Percentiles rank a stretch among this genome's conserved stretches.
These are phyloP conservation scores for Regulus satrapa DNA, from an alignment of 2,113 vertebrate genomes.

Conservation along the genomic window DNA sequence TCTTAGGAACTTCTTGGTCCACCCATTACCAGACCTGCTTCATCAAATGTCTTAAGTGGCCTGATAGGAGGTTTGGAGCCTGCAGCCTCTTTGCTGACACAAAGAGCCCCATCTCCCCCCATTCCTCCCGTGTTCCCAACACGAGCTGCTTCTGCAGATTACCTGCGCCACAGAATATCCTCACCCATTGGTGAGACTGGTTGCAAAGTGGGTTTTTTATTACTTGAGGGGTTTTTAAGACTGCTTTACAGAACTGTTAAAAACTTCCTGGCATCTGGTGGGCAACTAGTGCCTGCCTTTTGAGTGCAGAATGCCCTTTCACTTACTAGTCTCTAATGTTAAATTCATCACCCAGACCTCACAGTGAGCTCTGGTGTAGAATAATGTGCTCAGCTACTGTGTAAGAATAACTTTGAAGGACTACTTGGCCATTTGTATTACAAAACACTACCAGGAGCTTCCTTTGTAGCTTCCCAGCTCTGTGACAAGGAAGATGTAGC, in stretches of 20 bases:
- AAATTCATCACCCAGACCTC: neutral
- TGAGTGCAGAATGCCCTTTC: neutral
- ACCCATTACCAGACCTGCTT: constrained; percentile 75
- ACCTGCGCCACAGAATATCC: constrained; percentile 82
- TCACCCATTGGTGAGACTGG: constrained; percentile 73
- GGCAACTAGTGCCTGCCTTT: neutral
- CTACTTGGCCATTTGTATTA: neutral
- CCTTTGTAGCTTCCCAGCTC: neutral
- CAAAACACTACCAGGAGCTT: neutral
- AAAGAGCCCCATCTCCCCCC: constrained; percentile 86
- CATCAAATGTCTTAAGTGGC: constrained; percentile 81
- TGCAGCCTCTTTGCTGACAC: constrained; percentile 73
- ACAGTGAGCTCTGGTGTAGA: neutral
- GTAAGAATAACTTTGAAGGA: neutral
- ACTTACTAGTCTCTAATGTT: neutral
- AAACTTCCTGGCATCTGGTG: neutral
- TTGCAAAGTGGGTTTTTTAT: accelerated
- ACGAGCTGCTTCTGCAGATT: constrained; percentile 87
- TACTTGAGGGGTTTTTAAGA: neutral
- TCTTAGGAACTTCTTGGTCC: constrained; percentile 87
- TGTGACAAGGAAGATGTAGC: neutral
- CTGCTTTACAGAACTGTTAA: neutral
- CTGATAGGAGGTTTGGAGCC: constrained; percentile 83
- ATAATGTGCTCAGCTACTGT: neutral
- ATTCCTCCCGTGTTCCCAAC: constrained; percentile 79